phyloP scores from a whole-genome alignment of 2,113 vertebrate species.

The Sylvietta virens region DNA sequence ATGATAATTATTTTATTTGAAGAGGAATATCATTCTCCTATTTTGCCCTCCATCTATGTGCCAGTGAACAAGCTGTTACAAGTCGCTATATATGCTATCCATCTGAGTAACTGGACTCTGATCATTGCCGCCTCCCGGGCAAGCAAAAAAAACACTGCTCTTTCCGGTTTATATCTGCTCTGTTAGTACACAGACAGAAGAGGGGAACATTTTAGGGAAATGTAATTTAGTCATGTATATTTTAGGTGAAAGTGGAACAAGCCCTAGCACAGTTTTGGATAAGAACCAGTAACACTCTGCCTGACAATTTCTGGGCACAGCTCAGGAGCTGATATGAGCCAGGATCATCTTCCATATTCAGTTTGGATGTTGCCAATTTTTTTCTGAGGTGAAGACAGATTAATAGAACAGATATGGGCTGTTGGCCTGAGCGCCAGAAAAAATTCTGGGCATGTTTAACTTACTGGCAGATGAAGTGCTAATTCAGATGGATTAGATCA shows the following conservation, averaged over 20 bases:
- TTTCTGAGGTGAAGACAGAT: not conserved
- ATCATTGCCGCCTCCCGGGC: not conserved
- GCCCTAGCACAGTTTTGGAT: not conserved
- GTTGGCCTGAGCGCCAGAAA: not conserved
- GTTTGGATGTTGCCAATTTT: not conserved
- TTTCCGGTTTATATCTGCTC: not conserved
- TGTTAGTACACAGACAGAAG: not conserved
- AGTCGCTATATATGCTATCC: too few species aligned
- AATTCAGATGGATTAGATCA: not conserved
- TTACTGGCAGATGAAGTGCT: not conserved
- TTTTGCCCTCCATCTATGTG: accelerated
- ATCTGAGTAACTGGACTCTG: not conserved
- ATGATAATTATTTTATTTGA: not conserved
- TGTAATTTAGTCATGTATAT: not conserved
- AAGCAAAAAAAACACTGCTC: not conserved
- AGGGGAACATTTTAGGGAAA: not conserved
- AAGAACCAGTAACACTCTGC: not conserved
- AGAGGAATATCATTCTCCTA: not conserved
- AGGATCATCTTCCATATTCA: not conserved
- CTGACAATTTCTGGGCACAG: not conserved
- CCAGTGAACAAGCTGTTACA: not conserved
- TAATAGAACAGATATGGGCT: not conserved
- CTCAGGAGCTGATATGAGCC: not conserved
- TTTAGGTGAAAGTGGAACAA: not conserved
- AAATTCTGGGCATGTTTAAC: not conserved